These are phyloP conservation scores for Aldrovandia affinis DNA, from an alignment of 2,797 vertebrate genomes.

Conservation along the genomic window DNA sequence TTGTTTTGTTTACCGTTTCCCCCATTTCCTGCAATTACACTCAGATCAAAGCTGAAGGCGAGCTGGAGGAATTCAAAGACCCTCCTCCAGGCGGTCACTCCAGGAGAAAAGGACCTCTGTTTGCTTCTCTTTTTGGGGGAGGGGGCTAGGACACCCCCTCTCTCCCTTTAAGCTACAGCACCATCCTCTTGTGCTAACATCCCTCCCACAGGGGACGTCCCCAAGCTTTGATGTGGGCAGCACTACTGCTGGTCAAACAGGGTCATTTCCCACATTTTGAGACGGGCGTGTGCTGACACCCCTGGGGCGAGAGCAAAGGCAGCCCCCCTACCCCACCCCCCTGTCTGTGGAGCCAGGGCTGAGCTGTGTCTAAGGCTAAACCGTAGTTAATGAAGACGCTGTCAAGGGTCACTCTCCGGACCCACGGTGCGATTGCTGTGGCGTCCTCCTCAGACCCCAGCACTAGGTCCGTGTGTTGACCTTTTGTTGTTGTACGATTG, in stretches of 20 bases:
- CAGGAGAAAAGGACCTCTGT: slow-evolving; percentile 25
- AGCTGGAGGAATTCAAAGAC: slow-evolving; percentile 28
- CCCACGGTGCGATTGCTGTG: no score
- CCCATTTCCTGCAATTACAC: slow-evolving; percentile 59
- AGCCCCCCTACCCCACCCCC: no score
- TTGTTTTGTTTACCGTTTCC: slow-evolving; percentile 61
- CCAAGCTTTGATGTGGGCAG: slow-evolving; percentile 22
- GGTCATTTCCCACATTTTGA: slow-evolving; percentile 8
- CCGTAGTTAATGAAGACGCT: not conserved
- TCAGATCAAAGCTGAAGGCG: slow-evolving; percentile 64
- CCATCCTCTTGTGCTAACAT: slow-evolving; percentile 8
- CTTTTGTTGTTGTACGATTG: not conserved
- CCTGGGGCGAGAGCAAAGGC: not conserved
- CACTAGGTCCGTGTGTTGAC: no score
- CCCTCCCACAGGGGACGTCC: slow-evolving; percentile 17
- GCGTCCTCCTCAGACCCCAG: not conserved
- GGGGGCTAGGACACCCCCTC: slow-evolving; percentile 2
- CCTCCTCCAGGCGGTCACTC: slow-evolving; percentile 18
- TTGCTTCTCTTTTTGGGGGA: slow-evolving; percentile 12
- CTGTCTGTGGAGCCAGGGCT: not conserved
- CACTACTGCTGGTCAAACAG: not conserved
- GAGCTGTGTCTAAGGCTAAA: not conserved
- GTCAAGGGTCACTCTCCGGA: not conserved
- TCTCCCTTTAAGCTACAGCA: slow-evolving; percentile 20
- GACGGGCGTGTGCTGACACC: not conserved